Percentiles rank a stretch among this genome's conserved stretches.
Evolutionary conservation across 2,113 vertebrate species (phyloP).

Genomic region (Malurus alboscapulatus): DNA sequence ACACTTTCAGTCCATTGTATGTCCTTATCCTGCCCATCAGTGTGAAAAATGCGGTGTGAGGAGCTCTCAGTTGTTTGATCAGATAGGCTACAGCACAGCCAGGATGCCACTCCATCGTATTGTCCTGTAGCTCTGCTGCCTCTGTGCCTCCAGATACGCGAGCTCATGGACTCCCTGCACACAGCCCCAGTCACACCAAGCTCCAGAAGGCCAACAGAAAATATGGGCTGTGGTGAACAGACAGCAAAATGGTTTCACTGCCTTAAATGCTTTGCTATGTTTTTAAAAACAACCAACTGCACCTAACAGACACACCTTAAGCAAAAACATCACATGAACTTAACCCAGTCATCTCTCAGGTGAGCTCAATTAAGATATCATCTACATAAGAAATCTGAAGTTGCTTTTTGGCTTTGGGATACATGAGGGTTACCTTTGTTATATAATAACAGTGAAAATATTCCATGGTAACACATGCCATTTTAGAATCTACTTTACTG

Average conservation of each 20-base stretch:
- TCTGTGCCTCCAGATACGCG: rapidly evolving
- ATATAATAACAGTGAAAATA: not conserved
- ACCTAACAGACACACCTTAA: not conserved
- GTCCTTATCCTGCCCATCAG: not conserved
- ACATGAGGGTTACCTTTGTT: not conserved
- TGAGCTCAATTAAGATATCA: not conserved
- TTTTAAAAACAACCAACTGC: conserved; percentile 22
- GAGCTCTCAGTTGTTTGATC: not conserved
- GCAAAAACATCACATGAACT: not conserved
- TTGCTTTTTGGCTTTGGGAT: not conserved
- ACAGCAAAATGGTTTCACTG: conserved; percentile 1
- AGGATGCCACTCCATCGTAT: not conserved
- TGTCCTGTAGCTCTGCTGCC: not conserved
- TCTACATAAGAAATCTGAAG: not conserved
- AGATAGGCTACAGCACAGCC: not conserved
- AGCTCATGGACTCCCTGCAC: not conserved
- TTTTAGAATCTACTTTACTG: not conserved
- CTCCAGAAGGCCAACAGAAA: not conserved
- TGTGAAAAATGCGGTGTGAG: not conserved
- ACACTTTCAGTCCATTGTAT: not conserved
- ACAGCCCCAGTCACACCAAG: not conserved
- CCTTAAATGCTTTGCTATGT: conserved; percentile 1
- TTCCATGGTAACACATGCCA: not conserved
- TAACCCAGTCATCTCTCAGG: not conserved
- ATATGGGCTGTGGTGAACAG: not conserved